Conservation (phyloP, 2,888 invertebrate genomes). For the Embidobia sp. region DNA sequence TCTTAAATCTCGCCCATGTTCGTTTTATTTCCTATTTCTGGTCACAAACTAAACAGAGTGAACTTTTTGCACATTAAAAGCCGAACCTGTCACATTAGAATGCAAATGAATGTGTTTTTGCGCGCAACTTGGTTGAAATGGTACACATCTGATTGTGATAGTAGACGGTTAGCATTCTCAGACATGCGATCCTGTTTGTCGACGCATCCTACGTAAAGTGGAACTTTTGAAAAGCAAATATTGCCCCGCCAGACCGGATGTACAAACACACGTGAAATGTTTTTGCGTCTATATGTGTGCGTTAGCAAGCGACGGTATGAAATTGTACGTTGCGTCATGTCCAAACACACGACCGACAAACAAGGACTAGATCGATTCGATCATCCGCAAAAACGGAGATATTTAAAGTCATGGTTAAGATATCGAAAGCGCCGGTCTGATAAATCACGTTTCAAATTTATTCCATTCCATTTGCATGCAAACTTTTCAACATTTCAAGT, state of each 20-base stretch:
- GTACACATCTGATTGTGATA: slow-evolving; percentile 41
- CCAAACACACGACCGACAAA: slow-evolving; percentile 55
- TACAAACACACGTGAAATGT: slow-evolving; percentile 6
- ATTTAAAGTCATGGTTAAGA: slow-evolving; percentile 41
- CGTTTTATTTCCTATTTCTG: no score
- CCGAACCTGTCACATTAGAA: slow-evolving; percentile 33
- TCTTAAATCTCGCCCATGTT: no score
- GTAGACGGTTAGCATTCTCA: slow-evolving; percentile 48
- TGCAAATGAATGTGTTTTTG: slow-evolving; percentile 28
- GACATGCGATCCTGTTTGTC: slow-evolving; percentile 50
- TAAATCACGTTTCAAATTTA: no score
- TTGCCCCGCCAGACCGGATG: slow-evolving; percentile 45
- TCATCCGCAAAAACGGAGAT: slow-evolving; percentile 69
- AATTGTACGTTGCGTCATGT: slow-evolving; percentile 52
- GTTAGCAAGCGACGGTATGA: slow-evolving; percentile 22
- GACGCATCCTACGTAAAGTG: slow-evolving; percentile 59
- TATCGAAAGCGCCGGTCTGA: slow-evolving; percentile 9
- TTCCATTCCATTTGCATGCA: no score
- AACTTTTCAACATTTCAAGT: background rate
- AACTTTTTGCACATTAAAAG: slow-evolving; percentile 24
- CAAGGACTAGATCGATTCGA: slow-evolving; percentile 71
- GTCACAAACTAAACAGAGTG: slow-evolving; percentile 2
- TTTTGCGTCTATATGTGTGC: background rate
- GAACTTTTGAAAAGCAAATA: slow-evolving; percentile 52
- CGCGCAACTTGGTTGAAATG: slow-evolving; percentile 27